Conservation (phyloP, 2,113 vertebrate genomes). For the Pteronura brasiliensis region DNA sequence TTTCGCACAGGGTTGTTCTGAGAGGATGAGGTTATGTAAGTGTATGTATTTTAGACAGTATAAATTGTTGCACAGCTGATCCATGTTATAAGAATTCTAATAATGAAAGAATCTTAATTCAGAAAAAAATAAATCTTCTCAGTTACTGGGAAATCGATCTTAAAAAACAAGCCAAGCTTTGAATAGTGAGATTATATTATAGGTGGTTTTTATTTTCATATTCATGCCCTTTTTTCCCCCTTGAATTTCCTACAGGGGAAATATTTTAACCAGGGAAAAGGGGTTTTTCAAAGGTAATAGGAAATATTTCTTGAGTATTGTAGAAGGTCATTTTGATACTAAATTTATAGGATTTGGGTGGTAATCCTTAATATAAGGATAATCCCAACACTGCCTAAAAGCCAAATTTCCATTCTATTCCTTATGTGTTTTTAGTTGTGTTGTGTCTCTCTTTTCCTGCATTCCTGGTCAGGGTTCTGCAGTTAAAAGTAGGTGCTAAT, state of each 20-base stretch:
- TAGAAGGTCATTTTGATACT: neutral
- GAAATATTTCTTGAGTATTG: slow-evolving; percentile 23
- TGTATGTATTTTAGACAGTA: neutral
- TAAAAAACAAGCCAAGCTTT: slow-evolving; percentile 39
- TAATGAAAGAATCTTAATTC: slow-evolving; percentile 37
- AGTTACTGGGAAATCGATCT: slow-evolving; percentile 26
- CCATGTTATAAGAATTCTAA: neutral
- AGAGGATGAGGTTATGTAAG: neutral
- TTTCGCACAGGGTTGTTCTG: neutral
- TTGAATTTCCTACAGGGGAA: neutral
- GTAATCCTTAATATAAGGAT: neutral
- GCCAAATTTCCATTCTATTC: neutral
- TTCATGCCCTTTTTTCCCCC: neutral
- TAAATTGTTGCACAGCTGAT: neutral
- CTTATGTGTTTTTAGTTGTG: neutral
- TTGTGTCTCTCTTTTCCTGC: neutral
- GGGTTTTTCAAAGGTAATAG: neutral
- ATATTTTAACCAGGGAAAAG: slow-evolving; percentile 3
- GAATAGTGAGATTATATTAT: slow-evolving; percentile 1
- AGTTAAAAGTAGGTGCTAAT: neutral
- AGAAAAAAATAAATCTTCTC: slow-evolving; percentile 9
- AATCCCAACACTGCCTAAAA: neutral
- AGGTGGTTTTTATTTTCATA: slow-evolving; percentile 30
- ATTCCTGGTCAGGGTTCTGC: neutral
- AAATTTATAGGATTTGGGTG: slow-evolving; percentile 4